phyloP scores from a whole-genome alignment of 2,888 invertebrate species.

The Dolomedes plantarius region DNA sequence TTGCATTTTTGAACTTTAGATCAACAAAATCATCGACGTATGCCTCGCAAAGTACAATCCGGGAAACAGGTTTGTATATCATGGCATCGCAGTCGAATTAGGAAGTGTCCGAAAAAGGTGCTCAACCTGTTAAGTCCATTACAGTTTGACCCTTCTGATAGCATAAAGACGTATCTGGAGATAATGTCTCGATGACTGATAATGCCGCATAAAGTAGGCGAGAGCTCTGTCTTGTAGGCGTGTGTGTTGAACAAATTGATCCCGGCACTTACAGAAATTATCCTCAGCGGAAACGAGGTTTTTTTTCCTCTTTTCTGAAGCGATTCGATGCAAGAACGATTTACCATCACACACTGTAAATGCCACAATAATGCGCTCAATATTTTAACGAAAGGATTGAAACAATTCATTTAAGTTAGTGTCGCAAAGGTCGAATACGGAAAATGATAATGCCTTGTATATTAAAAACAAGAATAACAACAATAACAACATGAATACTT shows the following conservation, averaged over 20 bases:
- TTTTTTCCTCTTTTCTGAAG: too few relatives aligned
- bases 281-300: not conserved
- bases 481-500: too few relatives aligned
- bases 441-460: too few relatives aligned
- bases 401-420: too few relatives aligned
- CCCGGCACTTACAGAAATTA: conserved; percentile 15
- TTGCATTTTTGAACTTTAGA: too few relatives aligned
- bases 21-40: too few relatives aligned
- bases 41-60: not conserved
- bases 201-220: conserved; percentile 29
- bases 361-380: too few relatives aligned
- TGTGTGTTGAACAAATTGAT: conserved; percentile 37
- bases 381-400: too few relatives aligned
- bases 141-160: conserved; percentile 26
- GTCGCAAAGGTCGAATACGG: too few relatives aligned
- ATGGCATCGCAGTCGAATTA: not conserved
- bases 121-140: conserved; percentile 42
- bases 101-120: conserved; percentile 49
- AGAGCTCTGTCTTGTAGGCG: conserved; percentile 23
- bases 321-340: too few relatives aligned
- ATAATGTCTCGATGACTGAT: conserved; percentile 61
- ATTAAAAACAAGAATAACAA: too few relatives aligned
- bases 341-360: too few relatives aligned
- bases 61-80: not conserved
- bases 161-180: conserved; percentile 55